Percentiles rank a stretch among this genome's conserved stretches.
Conservation (phyloP, 2,797 vertebrate species). For the Coccyzus lansbergi region DNA sequence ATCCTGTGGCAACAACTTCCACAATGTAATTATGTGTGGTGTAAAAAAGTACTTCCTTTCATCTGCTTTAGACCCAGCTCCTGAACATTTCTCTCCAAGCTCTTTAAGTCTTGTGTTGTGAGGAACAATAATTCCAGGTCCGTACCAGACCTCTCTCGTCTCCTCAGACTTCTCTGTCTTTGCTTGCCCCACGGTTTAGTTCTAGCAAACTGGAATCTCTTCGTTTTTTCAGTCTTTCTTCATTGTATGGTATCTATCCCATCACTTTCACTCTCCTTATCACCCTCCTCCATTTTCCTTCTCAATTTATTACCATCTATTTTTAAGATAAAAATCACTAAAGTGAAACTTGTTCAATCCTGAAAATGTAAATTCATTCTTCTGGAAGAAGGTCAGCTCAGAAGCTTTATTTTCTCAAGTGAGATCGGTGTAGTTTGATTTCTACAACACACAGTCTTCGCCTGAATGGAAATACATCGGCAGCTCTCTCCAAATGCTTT, state of each 20-base stretch:
- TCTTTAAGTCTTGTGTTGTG: accelerated
- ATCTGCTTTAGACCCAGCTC: background rate
- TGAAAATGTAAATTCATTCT: background rate
- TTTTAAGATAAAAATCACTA: background rate
- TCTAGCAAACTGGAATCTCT: background rate
- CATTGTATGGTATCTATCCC: background rate
- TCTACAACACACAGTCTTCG: background rate
- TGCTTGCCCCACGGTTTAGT: background rate
- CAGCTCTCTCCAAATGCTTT: background rate
- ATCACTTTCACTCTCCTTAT: background rate
- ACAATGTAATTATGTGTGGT: conserved; percentile 52
- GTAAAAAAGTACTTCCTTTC: conserved; percentile 59
- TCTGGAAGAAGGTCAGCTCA: background rate
- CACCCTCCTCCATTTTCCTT: background rate
- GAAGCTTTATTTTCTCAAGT: background rate
- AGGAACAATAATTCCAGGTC: background rate
- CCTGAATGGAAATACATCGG: background rate
- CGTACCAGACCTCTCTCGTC: background rate
- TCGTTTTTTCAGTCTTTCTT: background rate
- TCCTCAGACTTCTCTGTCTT: background rate
- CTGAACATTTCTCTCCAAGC: background rate
- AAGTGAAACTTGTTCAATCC: background rate
- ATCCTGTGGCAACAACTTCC: conserved; percentile 49
- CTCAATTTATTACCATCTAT: background rate
- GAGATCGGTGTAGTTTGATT: background rate